Evolutionary conservation across 2,888 invertebrate genomes (phyloP).

Genomic region (Oscheius sp.): DNA sequence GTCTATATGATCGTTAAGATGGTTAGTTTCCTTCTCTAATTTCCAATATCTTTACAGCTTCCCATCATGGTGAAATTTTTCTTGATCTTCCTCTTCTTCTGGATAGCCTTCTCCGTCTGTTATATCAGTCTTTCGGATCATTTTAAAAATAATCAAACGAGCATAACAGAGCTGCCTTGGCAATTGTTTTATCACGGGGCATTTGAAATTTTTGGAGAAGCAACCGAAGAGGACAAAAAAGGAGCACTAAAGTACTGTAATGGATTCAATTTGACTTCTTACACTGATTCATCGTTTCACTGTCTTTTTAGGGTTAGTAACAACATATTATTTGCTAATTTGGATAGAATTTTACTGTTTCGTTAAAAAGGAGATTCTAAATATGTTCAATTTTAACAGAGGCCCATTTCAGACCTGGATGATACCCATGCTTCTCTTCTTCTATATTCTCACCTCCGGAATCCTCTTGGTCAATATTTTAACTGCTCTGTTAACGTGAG

Average conservation of each 20-base stretch:
- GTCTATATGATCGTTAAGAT: constrained; percentile 51
- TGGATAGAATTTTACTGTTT: not conserved
- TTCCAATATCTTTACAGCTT: constrained; percentile 38
- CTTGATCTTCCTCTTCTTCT: constrained; percentile 52
- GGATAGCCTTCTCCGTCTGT: constrained; percentile 50
- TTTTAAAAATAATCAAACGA: constrained; percentile 25
- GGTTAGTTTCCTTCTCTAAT: constrained; percentile 12
- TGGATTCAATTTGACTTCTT: constrained; percentile 12
- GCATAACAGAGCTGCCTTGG: constrained; percentile 47
- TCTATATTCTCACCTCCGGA: constrained; percentile 51
- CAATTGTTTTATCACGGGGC: constrained; percentile 50
- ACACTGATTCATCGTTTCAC: constrained; percentile 44
- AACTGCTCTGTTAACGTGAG: constrained; percentile 53
- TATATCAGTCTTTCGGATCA: constrained; percentile 47
- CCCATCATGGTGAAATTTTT: constrained; percentile 50
- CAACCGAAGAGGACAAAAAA: constrained; percentile 44
- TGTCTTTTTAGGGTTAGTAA: constrained; percentile 46
- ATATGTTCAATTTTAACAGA: too few species aligned
- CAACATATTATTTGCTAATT: not conserved
- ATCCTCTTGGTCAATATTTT: constrained; percentile 51
- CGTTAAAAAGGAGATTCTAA: too few species aligned
- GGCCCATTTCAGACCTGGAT: constrained; percentile 39
- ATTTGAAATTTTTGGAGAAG: constrained; percentile 55
- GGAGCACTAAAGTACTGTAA: constrained; percentile 20
- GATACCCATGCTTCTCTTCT: constrained; percentile 49